Percentiles rank a stretch among this genome's conserved stretches.
phyloP scores from a whole-genome alignment of 2,113 vertebrate genomes.

The Gorsachius goisagi region DNA sequence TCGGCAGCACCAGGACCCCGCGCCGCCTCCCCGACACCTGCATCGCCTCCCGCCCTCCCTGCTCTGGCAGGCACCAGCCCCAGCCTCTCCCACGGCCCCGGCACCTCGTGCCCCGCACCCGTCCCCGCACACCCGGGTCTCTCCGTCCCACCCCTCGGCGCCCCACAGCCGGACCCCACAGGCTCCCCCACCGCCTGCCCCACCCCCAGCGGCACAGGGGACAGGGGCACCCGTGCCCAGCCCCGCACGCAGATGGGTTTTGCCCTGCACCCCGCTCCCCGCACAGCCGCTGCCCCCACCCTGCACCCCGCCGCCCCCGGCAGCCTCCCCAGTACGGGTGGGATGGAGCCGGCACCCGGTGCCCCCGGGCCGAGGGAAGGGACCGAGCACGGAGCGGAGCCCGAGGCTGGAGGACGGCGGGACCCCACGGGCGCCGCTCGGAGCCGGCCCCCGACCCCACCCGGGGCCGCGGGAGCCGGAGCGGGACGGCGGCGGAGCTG shows the following conservation, averaged over 20 bases:
- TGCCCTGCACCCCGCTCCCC: neutral
- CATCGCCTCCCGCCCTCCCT: fast-evolving
- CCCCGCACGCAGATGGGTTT: fast-evolving
- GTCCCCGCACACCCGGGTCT: fast-evolving
- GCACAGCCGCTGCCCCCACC: neutral
- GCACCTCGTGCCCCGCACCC: fast-evolving
- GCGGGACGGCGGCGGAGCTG: neutral
- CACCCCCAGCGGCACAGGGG: fast-evolving
- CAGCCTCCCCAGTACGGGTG: neutral
- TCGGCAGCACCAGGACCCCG: neutral
- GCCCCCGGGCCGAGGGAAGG: neutral
- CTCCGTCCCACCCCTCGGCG: neutral
- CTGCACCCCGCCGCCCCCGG: neutral
- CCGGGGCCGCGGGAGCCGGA: neutral
- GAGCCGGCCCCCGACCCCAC: neutral
- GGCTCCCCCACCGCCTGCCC: fast-evolving
- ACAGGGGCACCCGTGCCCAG: fast-evolving
- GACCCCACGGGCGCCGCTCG: neutral
- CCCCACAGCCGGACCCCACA: neutral
- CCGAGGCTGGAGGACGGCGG: too few relatives aligned
- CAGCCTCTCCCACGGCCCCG: neutral
- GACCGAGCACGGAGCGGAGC: neutral
- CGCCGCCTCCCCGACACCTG: neutral
- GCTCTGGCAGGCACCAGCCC: fast-evolving
- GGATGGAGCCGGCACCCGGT: fast-evolving